Evolutionary conservation across 2,113 vertebrate genomes (phyloP).

Genomic region (Gymnogyps californianus): DNA sequence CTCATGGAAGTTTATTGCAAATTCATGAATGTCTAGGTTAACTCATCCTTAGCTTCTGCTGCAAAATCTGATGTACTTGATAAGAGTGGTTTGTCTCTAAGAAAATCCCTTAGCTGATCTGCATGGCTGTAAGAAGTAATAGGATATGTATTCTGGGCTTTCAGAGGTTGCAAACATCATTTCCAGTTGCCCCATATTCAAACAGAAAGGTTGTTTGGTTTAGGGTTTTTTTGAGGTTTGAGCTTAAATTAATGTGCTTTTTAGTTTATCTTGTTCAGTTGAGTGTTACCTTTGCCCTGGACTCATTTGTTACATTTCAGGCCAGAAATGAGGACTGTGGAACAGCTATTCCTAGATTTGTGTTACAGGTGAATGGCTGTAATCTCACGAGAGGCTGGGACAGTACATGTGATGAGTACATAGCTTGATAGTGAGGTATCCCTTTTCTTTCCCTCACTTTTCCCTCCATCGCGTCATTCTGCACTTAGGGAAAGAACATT

Average conservation of each 20-base stretch:
- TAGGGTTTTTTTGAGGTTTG: neutral
- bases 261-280: neutral
- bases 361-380: neutral
- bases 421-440: neutral
- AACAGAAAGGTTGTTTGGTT: neutral
- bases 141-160: neutral
- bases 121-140: neutral
- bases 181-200: neutral
- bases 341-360: neutral
- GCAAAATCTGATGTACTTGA: neutral
- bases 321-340: neutral
- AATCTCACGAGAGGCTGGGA: neutral
- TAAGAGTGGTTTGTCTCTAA: neutral
- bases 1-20: neutral
- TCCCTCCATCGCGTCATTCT: neutral
- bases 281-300: neutral
- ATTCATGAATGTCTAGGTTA: neutral
- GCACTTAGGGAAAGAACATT: neutral
- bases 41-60: neutral
- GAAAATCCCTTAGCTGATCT: neutral
- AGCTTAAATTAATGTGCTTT: neutral
- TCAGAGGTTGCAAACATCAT: neutral
- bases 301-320: neutral
- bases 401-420: neutral
- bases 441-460: neutral